Evolutionary conservation across 2,113 vertebrate genomes (phyloP).

Genomic region (Camelus bactrianus): DNA sequence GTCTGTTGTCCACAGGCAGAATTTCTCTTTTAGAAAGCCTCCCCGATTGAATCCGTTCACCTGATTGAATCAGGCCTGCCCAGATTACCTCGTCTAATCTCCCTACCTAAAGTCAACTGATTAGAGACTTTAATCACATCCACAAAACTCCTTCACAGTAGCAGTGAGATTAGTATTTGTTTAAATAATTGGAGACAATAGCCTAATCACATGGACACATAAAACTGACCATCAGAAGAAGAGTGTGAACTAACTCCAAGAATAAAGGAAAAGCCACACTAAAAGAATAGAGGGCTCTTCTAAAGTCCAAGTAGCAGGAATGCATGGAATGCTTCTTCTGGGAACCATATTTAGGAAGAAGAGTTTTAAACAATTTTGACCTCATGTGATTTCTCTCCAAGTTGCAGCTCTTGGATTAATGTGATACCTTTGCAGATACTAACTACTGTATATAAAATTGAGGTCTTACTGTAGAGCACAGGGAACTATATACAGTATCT

Average conservation of each 20-base stretch:
- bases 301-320: not conserved
- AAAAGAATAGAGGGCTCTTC: not conserved
- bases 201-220: too few species aligned
- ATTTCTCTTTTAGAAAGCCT: not conserved
- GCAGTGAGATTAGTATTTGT: not conserved
- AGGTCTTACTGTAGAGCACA: too few species aligned
- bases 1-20: not conserved
- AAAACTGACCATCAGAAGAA: not conserved
- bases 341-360: not conserved
- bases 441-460: too few species aligned
- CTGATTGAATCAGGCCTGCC: not conserved
- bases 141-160: not conserved
- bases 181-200: not conserved
- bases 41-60: not conserved
- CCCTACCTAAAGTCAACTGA: not conserved
- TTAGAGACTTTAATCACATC: not conserved
- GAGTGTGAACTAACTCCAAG: not conserved
- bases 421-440: not conserved
- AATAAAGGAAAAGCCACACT: not conserved
- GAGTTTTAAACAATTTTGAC: not conserved
- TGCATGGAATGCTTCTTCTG: not conserved
- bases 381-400: not conserved
- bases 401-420: not conserved
- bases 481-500: too few species aligned
- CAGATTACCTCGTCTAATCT: not conserved